A percentile compares a stretch with the other conserved stretches of the same genome.
These are phyloP conservation scores for Gymnopithys bicolor DNA, from an alignment of 2,797 vertebrate species.

Conservation along the genomic window DNA sequence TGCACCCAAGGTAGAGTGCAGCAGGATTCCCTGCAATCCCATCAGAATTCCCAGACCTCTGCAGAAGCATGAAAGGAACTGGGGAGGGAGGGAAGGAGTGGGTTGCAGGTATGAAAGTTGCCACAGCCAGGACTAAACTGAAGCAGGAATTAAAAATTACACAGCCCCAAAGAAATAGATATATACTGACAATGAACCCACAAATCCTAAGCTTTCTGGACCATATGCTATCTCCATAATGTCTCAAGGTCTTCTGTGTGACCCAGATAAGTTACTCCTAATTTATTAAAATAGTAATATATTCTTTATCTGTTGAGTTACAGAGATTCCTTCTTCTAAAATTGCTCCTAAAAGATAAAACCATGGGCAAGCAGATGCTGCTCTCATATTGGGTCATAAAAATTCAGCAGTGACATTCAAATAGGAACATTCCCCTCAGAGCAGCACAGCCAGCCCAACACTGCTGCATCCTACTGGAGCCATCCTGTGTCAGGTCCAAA, in stretches of 20 bases:
- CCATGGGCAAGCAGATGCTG: neutral
- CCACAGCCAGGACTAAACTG: neutral
- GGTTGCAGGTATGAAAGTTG: neutral
- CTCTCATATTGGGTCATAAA: neutral
- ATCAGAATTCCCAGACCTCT: neutral
- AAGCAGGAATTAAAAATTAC: neutral
- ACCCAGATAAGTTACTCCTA: neutral
- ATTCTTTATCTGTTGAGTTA: neutral
- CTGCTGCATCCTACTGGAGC: neutral
- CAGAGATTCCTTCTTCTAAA: neutral
- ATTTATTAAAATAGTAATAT: neutral
- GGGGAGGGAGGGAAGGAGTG: neutral
- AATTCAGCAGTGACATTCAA: neutral
- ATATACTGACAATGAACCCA: neutral
- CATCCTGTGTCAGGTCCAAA: neutral
- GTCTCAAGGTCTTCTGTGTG: neutral
- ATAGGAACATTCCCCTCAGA: neutral
- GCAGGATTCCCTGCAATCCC: neutral
- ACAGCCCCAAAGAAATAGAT: neutral
- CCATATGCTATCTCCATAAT: neutral
- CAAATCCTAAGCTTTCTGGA: neutral
- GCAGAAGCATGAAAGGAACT: neutral
- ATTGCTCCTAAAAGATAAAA: neutral
- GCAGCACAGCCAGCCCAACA: neutral
- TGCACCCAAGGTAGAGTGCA: neutral